phyloP scores from a whole-genome alignment of 35 echinoderm and acorn worm genomes.

The Holothuria glaberrima region DNA sequence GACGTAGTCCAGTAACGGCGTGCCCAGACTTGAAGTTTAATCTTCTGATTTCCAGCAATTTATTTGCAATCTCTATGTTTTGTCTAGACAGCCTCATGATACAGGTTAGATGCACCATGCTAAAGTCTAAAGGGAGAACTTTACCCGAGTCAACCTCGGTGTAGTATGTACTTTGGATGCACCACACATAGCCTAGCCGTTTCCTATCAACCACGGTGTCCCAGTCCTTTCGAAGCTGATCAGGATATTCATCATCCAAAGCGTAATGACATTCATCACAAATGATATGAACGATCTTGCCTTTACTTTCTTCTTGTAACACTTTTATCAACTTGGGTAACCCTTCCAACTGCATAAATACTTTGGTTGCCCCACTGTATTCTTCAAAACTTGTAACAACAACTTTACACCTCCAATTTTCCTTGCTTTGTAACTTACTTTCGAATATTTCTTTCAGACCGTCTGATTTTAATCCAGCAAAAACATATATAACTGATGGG shows the following conservation, averaged over 20 bases:
- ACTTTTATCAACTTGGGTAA: constrained; percentile 6
- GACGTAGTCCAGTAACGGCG: neutral
- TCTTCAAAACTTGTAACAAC: neutral
- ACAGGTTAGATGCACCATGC: neutral
- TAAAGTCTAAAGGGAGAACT: neutral
- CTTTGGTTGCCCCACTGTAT: neutral
- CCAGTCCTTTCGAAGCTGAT: neutral
- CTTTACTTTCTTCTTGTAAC: neutral
- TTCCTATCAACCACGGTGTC: neutral
- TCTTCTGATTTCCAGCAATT: neutral
- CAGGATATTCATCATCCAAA: neutral
- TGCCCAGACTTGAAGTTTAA: constrained; percentile 4
- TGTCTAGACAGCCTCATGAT: constrained; percentile 40
- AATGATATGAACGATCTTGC: constrained; percentile 25
- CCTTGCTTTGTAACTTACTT: neutral
- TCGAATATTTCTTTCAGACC: neutral
- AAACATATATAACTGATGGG: constrained; percentile 5
- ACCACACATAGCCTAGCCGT: constrained; percentile 12
- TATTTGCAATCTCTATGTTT: constrained; percentile 24
- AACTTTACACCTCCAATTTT: neutral
- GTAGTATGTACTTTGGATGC: constrained; percentile 16
- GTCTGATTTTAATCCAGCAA: neutral
- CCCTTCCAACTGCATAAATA: neutral
- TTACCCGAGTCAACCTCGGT: neutral
- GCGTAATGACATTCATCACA: neutral